Percentiles rank a stretch among this genome's conserved stretches.
Evolutionary conservation across 2,888 invertebrate species (phyloP).

Genomic region (Amphimallon solstitiale): DNA sequence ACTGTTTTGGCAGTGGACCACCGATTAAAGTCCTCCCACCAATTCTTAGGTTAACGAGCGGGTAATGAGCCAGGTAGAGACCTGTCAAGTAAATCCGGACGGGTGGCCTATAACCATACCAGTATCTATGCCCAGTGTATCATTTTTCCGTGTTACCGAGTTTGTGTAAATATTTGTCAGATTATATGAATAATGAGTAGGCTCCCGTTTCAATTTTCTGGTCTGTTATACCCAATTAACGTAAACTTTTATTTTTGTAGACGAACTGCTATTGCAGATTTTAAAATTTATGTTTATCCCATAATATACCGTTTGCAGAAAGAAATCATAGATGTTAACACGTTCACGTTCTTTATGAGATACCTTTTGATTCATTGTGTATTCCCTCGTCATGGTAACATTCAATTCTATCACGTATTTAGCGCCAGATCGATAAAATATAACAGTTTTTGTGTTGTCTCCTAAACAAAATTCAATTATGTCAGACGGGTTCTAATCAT

Average conservation of each 20-base stretch:
- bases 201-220: slow-evolving; percentile 56
- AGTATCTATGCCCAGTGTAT: slow-evolving; percentile 41
- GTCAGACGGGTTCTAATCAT: slow-evolving; percentile 12
- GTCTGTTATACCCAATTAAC: slow-evolving; percentile 49
- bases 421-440: slow-evolving; percentile 9
- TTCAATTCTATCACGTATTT: slow-evolving; percentile 14
- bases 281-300: not conserved
- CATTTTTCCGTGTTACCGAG: slow-evolving; percentile 50
- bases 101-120: slow-evolving; percentile 49
- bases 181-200: slow-evolving; percentile 56
- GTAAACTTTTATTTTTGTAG: slow-evolving; percentile 44
- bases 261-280: not conserved
- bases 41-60: slow-evolving; percentile 53
- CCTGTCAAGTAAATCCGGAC: slow-evolving; percentile 49
- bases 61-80: slow-evolving; percentile 52
- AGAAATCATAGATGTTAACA: not conserved
- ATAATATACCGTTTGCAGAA: not conserved
- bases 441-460: slow-evolving; percentile 5
- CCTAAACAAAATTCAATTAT: slow-evolving; percentile 8
- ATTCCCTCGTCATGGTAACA: not conserved
- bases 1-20: slow-evolving; percentile 52
- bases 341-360: not conserved
- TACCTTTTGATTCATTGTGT: not conserved
- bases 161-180: slow-evolving; percentile 58
- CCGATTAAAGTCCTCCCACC: slow-evolving; percentile 52